Evolutionary conservation across 2,113 vertebrate species (phyloP).

Genomic region (Deroptyus accipitrinus): DNA sequence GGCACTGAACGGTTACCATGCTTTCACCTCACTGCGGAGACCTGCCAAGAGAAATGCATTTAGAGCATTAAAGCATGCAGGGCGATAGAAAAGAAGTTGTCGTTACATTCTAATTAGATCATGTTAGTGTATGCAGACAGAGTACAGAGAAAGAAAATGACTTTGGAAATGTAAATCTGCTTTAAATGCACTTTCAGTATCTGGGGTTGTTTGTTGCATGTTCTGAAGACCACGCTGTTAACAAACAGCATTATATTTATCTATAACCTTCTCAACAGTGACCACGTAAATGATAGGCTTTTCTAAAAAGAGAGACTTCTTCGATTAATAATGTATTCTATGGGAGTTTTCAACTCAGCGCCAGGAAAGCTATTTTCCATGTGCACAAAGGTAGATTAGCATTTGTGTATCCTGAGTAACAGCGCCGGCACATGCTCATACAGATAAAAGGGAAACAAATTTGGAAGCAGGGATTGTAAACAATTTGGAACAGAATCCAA

Average conservation of each 20-base stretch:
- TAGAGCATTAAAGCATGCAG: conserved; percentile 13
- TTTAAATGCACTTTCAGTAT: conserved; percentile 16
- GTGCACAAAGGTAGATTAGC: conserved; percentile 64
- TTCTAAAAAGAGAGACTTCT: conserved; percentile 29
- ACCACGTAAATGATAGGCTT: conserved; percentile 52
- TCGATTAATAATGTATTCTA: conserved; percentile 67
- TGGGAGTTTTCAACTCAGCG: conserved; percentile 40
- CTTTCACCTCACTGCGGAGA: conserved; percentile 19
- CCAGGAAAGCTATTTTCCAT: conserved; percentile 57
- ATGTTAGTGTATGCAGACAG: not conserved
- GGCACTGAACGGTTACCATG: not conserved
- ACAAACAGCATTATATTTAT: conserved; percentile 35
- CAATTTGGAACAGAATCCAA: conserved; percentile 64
- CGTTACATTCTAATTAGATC: conserved; percentile 51
- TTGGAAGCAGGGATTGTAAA: conserved; percentile 45
- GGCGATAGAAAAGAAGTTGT: conserved; percentile 36
- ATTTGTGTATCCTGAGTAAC: conserved; percentile 53
- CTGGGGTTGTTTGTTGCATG: not conserved
- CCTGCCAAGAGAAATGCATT: conserved; percentile 31
- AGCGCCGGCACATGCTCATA: conserved; percentile 42
- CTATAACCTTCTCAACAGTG: conserved; percentile 28
- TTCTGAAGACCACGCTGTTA: conserved; percentile 37
- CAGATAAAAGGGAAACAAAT: conserved; percentile 70
- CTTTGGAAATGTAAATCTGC: conserved; percentile 22
- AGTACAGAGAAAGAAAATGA: conserved; percentile 15